Base-by-base conservation (phyloP, 2,797 vertebrate genomes). In the Microctenopoma stevenorrisi region DNA sequence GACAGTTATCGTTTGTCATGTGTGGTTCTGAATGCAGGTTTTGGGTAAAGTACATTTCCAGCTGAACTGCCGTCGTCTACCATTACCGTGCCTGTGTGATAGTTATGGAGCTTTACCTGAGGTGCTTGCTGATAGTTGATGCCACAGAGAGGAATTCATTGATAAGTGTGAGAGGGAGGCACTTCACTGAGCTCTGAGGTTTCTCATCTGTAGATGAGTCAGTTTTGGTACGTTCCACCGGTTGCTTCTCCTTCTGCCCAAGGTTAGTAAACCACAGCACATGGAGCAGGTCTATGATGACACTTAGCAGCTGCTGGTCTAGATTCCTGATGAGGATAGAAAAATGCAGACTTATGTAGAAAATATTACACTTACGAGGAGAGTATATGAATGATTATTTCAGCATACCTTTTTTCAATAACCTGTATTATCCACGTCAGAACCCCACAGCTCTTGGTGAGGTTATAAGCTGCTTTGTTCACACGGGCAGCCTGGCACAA, bases 251-350 rank as follows among this genome's bases (percentile, higher is more conserved):
- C 58, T 92, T 96, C 68, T 91, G 81, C 14, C 95, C 96, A 12
- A 95, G 87, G 87, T 93, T 95, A 28, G 96, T 96, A 68, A 94
- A 83, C 97, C 97, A 99, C 40, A 99, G 91, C 3, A 76, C 87
- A 44, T 95, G 92, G 3, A 98, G 90, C 83, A 99, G 90, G 33
- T 95, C 92, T 60, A 97, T 91, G 48, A 96, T 14, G 38, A 35
- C 68, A 15, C 86, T 82, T 5, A 98, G 78, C 75, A 95, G 64
- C 69, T 85, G 94, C 46, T 91, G 93, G 82, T 95, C 94, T 37
- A 96, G 76, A 86, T 89, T 94, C 81, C 98, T 95, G 72, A 28
- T 16, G 47, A 14, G 11, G 0, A 70, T 4, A 61, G 0, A 10
- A 44, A 10, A 37, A 22, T 4, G 13, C 12, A 69, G 40, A 59